Conservation (phyloP, 2,888 invertebrate genomes). For the Allacma fusca region DNA sequence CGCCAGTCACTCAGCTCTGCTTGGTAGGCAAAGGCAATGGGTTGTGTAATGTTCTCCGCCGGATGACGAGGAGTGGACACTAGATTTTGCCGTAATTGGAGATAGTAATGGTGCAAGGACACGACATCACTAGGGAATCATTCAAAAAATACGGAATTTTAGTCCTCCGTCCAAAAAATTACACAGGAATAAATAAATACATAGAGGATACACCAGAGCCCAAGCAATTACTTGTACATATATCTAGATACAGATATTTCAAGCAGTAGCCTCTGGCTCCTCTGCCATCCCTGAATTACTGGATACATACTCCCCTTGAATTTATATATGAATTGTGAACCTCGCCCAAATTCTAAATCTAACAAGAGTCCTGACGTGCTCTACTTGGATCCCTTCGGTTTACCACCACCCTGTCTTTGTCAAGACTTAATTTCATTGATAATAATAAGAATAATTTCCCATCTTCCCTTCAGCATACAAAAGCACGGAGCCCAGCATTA, state of each 20-base stretch:
- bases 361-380: conserved; percentile 16
- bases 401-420: conserved; percentile 11
- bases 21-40: conserved; percentile 60
- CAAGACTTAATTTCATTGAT: conserved; percentile 35
- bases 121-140: conserved; percentile 77
- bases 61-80: conserved; percentile 63
- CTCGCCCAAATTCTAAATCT: conserved; percentile 14
- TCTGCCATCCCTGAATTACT: too few species aligned
- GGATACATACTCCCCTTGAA: not conserved
- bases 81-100: conserved; percentile 90
- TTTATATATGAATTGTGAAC: conserved; percentile 9
- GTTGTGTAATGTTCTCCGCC: conserved; percentile 56
- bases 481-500: too few species aligned
- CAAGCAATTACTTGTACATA: too few species aligned
- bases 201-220: too few species aligned
- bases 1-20: conserved; percentile 61
- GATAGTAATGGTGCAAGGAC: conserved; percentile 91
- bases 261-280: too few species aligned
- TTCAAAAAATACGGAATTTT: not conserved
- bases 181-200: too few species aligned
- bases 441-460: not conserved
- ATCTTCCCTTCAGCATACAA: not conserved
- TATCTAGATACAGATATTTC: too few species aligned
- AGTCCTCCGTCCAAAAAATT: not conserved
- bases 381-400: conserved; percentile 21